Percentiles rank a stretch among this genome's conserved stretches.
Conservation (phyloP, 2,888 invertebrate genomes). For the Tipula vernalis region DNA sequence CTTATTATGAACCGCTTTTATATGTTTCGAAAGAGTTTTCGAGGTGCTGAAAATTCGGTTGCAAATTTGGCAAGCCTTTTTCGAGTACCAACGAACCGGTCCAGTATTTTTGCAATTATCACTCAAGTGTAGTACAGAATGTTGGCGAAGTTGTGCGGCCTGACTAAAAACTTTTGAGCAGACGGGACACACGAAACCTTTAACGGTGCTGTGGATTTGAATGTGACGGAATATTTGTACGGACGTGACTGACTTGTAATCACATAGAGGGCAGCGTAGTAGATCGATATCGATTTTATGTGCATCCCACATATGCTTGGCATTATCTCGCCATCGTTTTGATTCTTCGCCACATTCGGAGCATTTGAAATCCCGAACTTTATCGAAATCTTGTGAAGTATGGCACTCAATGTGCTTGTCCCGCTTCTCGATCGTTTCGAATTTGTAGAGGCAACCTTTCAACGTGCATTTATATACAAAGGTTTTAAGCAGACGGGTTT, state of each 20-base stretch:
- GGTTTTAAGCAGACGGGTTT: constrained; percentile 13
- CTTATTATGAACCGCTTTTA: constrained; percentile 60
- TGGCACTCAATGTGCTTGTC: constrained; percentile 43
- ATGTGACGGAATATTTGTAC: constrained; percentile 49
- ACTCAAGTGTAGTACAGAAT: constrained; percentile 35
- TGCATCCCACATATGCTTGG: constrained; percentile 53
- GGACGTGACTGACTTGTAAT: constrained; percentile 41
- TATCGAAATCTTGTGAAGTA: constrained; percentile 18
- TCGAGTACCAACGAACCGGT: constrained; percentile 39
- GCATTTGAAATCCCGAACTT: constrained; percentile 38
- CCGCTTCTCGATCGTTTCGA: constrained; percentile 35
- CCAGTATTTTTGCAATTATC: constrained; percentile 13
- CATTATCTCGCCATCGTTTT: constrained; percentile 50
- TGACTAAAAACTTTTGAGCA: constrained; percentile 52
- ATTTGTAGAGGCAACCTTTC: constrained; percentile 42
- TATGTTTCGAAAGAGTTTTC: constrained; percentile 53
- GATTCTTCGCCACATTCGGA: constrained; percentile 40
- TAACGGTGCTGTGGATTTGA: constrained; percentile 44
- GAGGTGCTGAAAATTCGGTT: constrained; percentile 53
- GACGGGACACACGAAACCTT: constrained; percentile 38
- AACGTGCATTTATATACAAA: constrained; percentile 33
- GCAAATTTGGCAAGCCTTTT: constrained; percentile 56
- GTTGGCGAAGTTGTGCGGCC: constrained; percentile 46
- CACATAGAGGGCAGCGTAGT: constrained; percentile 44
- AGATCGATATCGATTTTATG: constrained; percentile 50